Base-by-base conservation (phyloP, 2,113 vertebrate genomes). In the Silurus glanis region DNA sequence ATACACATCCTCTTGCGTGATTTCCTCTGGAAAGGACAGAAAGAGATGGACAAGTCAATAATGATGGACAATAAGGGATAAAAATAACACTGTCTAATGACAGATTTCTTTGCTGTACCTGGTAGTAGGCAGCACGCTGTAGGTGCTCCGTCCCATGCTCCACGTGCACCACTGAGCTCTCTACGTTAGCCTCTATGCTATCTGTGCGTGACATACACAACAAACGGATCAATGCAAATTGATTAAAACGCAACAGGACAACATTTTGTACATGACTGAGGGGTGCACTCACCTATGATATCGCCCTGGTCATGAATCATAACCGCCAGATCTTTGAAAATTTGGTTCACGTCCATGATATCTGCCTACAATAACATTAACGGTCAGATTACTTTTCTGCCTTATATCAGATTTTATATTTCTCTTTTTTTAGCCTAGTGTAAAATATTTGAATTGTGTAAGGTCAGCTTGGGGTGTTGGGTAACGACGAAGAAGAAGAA, bases 291-390 rank as follows among this genome's bases (percentile, higher is more conserved):
- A 98, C 97, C 97, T 89, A 98, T 98, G 93, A 97, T 95, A 87
- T 98, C 97, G 86, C 97, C 97, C 91, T 98, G 97, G 90, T 98
- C 97, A 71, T 98, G 97, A 92, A 98, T 98, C 97, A 98, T 98
- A 92, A 97, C 94, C 47, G 97, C 97, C 92, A 98, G 92, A 92
- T 98, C 97, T 93, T 98, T 98, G 93, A 98, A 98, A 93, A 98
- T 98, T 93, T 98, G 97, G 92, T 98, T 98, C 90, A 98, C 97
- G 87, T 98, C 97, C 94, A 97, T 92, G 89, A 98, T 98, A 85
- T 98, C 96, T 87, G 97, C 96, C 97, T 98, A 92, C 85, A 88
- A 91, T 88, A n/a, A 92, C 21, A 80, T 14, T 58, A 80, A 56
- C 12, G 47, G 12, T 64, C 10, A 80, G 55, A 51, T 74, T 79